Conservation (phyloP, 2,113 vertebrate species). For the Anthoscopus minutus region DNA sequence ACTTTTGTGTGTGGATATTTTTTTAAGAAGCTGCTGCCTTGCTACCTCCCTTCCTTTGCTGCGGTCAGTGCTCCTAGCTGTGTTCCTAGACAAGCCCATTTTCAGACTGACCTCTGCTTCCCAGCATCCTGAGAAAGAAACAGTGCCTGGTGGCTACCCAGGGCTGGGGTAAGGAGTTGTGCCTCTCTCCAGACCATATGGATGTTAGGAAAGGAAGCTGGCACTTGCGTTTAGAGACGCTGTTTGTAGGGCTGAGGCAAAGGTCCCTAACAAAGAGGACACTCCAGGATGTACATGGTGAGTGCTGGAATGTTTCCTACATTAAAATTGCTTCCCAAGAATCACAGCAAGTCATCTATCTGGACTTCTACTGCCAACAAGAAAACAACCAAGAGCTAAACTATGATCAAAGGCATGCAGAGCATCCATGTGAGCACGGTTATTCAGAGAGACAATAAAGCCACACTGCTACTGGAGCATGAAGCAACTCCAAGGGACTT, state of each 20-base stretch:
- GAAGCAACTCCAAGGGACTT: neutral
- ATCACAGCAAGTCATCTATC: neutral
- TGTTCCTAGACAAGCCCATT: neutral
- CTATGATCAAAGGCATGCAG: neutral
- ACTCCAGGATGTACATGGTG: rapidly evolving
- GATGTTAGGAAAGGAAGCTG: neutral
- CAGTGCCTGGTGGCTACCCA: too few species aligned
- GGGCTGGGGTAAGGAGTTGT: neutral
- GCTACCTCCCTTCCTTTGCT: neutral
- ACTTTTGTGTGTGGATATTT: rapidly evolving
- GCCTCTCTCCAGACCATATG: neutral
- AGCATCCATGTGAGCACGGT: neutral
- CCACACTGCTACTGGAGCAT: neutral
- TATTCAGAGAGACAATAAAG: neutral
- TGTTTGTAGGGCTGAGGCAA: rapidly evolving
- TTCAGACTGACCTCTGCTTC: neutral
- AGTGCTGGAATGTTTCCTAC: neutral
- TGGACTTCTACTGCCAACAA: neutral
- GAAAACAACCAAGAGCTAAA: neutral
- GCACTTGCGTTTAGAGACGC: neutral
- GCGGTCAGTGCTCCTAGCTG: neutral
- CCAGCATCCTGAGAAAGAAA: neutral
- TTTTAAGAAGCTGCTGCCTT: neutral
- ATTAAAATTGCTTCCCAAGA: neutral
- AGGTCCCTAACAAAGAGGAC: neutral